Evolutionary conservation across 2,113 vertebrate genomes (phyloP).

Genomic region (Acanthochromis polyacanthus): DNA sequence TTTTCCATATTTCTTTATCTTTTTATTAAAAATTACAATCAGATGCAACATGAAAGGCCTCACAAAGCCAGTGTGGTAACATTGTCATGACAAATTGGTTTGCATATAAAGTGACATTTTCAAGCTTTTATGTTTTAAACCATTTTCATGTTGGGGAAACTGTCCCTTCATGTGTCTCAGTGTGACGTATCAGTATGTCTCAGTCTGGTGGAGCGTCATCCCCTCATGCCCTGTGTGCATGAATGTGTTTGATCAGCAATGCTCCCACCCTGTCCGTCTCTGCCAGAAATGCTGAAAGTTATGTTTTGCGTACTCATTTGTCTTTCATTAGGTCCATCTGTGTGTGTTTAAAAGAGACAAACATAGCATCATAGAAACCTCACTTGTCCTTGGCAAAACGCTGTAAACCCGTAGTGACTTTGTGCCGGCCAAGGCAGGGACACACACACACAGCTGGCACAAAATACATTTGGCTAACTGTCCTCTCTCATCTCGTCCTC

Average conservation of each 20-base stretch:
- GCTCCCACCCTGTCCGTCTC: conserved; percentile 3
- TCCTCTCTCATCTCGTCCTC: conserved; percentile 54
- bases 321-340: conserved; percentile 62
- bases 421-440: conserved; percentile 46
- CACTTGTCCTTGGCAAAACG: conserved; percentile 65
- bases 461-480: conserved; percentile 45
- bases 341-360: conserved; percentile 59
- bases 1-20: no score
- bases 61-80: no score
- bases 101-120: no score
- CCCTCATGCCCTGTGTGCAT: background rate
- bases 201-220: background rate
- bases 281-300: conserved; percentile 64
- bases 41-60: no score
- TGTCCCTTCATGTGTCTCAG: background rate
- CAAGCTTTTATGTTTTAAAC: background rate
- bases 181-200: conserved; percentile 15
- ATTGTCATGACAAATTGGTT: no score
- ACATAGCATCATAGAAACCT: conserved; percentile 60
- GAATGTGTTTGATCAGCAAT: conserved; percentile 53
- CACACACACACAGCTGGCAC: conserved; percentile 58
- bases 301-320: conserved; percentile 60
- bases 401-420: conserved; percentile 54
- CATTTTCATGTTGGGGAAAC: background rate
- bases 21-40: no score